These are phyloP conservation scores for Acrobasis suavella DNA, from an alignment of 2,888 invertebrate species.

Conservation along the genomic window DNA sequence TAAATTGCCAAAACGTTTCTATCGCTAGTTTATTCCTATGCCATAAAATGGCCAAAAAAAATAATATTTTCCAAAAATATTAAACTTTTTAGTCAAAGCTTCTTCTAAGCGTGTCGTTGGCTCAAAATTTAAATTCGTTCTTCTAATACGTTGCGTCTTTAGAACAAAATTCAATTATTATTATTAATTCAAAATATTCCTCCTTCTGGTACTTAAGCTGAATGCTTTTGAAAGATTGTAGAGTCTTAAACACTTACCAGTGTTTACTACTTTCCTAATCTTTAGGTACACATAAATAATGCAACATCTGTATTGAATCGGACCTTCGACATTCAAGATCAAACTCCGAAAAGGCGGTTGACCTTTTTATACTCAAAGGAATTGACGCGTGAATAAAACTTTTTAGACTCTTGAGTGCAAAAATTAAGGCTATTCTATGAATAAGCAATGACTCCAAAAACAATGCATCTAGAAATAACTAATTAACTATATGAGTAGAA, in stretches of 20 bases:
- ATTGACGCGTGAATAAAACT: slow-evolving; percentile 1
- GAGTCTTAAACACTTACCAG: not conserved
- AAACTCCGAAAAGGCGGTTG: slow-evolving; percentile 3
- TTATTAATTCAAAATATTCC: too few species aligned
- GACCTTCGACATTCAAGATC: slow-evolving; percentile 7
- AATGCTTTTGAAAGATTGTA: not conserved
- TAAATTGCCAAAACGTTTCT: too few species aligned
- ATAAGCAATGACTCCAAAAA: not conserved
- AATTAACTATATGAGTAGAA: not conserved
- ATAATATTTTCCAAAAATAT: too few species aligned
- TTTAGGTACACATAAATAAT: not conserved
- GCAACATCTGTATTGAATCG: not conserved
- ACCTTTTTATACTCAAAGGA: not conserved
- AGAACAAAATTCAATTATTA: too few species aligned
- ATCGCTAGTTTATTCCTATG: too few species aligned
- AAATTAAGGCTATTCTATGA: not conserved
- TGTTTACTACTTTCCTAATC: not conserved
- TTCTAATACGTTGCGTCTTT: too few species aligned
- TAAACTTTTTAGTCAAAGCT: too few species aligned
- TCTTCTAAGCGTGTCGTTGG: too few species aligned
- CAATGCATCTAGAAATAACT: not conserved
- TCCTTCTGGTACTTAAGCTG: too few species aligned
- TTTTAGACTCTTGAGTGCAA: not conserved
- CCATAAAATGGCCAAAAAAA: too few species aligned
- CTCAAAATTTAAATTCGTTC: too few species aligned